These are phyloP conservation scores for Drosophila baimaii DNA, from an alignment of 1,140 invertebrate species.

Conservation along the genomic window DNA sequence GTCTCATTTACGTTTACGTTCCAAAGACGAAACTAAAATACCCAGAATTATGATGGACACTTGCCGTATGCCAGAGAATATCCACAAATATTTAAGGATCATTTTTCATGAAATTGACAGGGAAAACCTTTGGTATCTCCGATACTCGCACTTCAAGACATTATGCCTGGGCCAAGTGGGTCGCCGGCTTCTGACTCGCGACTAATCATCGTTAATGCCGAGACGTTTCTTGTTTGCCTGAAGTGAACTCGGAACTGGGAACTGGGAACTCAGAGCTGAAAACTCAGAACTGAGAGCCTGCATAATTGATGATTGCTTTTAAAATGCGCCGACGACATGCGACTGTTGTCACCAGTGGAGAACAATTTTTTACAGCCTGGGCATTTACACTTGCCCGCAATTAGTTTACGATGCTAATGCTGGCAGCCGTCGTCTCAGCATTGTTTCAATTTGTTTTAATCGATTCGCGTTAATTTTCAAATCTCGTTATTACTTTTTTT, in stretches of 20 bases:
- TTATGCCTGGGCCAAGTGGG: conserved; percentile 33
- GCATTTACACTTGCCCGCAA: conserved; percentile 81
- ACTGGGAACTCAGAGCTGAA: conserved; percentile 3
- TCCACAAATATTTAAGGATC: not conserved
- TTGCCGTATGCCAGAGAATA: not conserved
- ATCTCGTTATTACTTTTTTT: conserved; percentile 35
- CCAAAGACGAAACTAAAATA: not conserved
- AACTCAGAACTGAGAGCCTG: conserved; percentile 52
- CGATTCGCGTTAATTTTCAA: conserved; percentile 77
- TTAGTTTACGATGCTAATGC: conserved; percentile 69
- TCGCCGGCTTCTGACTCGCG: conserved; percentile 37
- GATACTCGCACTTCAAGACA: conserved; percentile 32
- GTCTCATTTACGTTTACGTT: not conserved
- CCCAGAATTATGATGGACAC: not conserved
- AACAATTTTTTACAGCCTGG: conserved; percentile 69
- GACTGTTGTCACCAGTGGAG: conserved; percentile 67
- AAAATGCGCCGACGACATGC: conserved; percentile 73
- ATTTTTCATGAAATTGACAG: conserved; percentile 45
- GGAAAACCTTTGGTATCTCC: conserved; percentile 21
- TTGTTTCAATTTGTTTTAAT: conserved; percentile 78
- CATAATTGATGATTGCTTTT: conserved; percentile 83
- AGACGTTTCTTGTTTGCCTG: conserved; percentile 32
- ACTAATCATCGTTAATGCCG: conserved; percentile 49
- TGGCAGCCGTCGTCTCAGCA: conserved; percentile 31
- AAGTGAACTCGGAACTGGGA: conserved; percentile 17